Evolutionary conservation across 2,113 vertebrate species (phyloP), one percentile per base, ranked within the genome.

Genomic region (Pipa parva): DNA sequence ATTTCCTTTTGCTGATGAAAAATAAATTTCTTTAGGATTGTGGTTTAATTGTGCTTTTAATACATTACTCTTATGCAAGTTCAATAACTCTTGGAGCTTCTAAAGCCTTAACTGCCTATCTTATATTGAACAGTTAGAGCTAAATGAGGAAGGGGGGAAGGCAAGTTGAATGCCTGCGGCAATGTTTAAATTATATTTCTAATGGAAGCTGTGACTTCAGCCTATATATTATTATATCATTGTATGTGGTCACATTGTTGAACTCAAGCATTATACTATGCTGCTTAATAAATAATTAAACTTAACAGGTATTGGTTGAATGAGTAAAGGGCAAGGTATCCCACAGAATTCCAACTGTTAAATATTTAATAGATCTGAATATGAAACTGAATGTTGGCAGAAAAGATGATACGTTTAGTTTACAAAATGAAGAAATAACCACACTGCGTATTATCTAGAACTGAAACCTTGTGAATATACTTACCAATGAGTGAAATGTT

Each of bases 181-280:
- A 69, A 15, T 60, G 65, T 63, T 72, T 75, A 57, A 79, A 63
- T 77, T 56, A 63, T 59, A 72, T 72, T 26, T 74, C 58, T 75
- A 72, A 64, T 54, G 24, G 71, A 81, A 76, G 72, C 31, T 39
- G 26, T 0, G 21, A 15, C 46, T 65, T 76, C 77, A 29, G 68
- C 8, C 42, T 57, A 27, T 54, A 63, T 67, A 72, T 36, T 59
- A n/a, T 31, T 17, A 72, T 37, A 76, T 46, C n/a, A 63, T 29
- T 60, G 65, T 59, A 21, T 18, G 61, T 63, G 21, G 68, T 25
- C 52, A 63, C 3, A 26, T 68, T 1, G 54, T 28, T 68, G 25
- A 2, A 72, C 1, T 66, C 28, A 20, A 62, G 66, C 2, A 70
- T 71, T 54, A 56, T 29, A 17, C 52, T 20, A 2, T 56, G 17